These are phyloP conservation scores for Micrasema longulum DNA, from an alignment of 1,140 invertebrate species.

Conservation along the genomic window DNA sequence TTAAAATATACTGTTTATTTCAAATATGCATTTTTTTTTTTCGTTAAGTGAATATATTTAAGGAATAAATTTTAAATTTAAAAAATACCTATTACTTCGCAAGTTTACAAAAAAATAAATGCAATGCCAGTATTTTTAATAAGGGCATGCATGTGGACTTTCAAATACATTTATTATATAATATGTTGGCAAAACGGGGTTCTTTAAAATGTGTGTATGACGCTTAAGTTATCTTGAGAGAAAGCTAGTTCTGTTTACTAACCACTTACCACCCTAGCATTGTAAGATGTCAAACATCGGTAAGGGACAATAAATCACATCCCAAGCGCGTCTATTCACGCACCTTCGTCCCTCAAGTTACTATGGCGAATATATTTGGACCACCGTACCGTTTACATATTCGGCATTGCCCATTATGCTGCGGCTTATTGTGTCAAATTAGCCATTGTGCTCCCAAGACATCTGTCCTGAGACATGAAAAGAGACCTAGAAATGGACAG, in stretches of 20 bases:
- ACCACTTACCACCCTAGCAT: neutral
- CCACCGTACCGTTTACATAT: constrained; percentile 33
- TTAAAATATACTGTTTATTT: no score
- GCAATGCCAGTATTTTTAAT: no score
- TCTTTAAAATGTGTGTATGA: neutral
- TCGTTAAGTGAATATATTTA: no score
- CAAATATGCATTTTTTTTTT: no score
- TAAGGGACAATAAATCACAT: constrained; percentile 36
- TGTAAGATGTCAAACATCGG: constrained; percentile 34
- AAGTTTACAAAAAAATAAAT: no score
- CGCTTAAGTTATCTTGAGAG: neutral
- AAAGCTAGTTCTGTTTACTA: constrained; percentile 16
- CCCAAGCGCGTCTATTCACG: constrained; percentile 16
- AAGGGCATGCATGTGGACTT: no score
- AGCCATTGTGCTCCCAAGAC: constrained; percentile 49
- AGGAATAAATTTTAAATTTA: no score
- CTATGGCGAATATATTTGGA: neutral
- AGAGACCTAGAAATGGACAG: constrained; percentile 32
- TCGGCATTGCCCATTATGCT: constrained; percentile 29
- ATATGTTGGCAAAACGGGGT: no score
- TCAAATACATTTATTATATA: no score
- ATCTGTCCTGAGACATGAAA: constrained; percentile 50
- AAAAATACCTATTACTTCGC: no score
- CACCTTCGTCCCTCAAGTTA: neutral
- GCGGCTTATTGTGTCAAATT: constrained; percentile 55